A percentile compares a stretch with the other conserved stretches of the same genome.
These are phyloP conservation scores for Erynnis tages DNA, from an alignment of 2,888 invertebrate species.

Conservation along the genomic window DNA sequence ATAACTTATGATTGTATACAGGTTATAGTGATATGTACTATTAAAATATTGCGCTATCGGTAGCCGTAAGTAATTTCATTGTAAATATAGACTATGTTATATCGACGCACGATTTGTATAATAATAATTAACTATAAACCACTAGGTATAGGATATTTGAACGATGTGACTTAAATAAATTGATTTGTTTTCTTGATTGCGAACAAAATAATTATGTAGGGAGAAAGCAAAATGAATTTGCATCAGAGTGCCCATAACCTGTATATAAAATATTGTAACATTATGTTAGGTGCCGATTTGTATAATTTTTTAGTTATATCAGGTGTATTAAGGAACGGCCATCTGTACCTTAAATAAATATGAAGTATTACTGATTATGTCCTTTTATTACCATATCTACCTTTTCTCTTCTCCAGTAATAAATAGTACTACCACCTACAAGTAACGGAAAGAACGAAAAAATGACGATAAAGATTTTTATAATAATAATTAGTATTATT, in stretches of 20 bases:
- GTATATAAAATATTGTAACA: constrained; percentile 37
- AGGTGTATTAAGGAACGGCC: constrained; percentile 48
- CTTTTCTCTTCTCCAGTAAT: no score
- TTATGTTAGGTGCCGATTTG: constrained; percentile 41
- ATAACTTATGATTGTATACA: constrained; percentile 23
- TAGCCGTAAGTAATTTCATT: constrained; percentile 33
- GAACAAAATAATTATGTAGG: constrained; percentile 28
- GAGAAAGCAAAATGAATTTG: constrained; percentile 50
- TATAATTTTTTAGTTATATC: constrained; percentile 43
- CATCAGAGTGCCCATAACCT: constrained; percentile 58
- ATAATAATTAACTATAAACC: no score
- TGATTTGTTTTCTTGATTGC: constrained; percentile 19
- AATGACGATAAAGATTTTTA: no score
- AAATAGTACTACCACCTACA: no score
- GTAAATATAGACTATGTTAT: constrained; percentile 34
- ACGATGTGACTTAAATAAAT: constrained; percentile 4
- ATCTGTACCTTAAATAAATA: constrained; percentile 59
- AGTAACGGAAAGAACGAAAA: no score
- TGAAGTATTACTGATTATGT: constrained; percentile 42
- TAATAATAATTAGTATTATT: no score
- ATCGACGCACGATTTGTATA: no score
- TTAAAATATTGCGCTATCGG: constrained; percentile 23
- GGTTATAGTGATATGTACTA: constrained; percentile 31
- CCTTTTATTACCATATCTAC: background rate
- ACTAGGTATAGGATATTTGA: no score